Base-by-base conservation (phyloP, 2,797 vertebrate species). In the Xyrichtys novacula region DNA sequence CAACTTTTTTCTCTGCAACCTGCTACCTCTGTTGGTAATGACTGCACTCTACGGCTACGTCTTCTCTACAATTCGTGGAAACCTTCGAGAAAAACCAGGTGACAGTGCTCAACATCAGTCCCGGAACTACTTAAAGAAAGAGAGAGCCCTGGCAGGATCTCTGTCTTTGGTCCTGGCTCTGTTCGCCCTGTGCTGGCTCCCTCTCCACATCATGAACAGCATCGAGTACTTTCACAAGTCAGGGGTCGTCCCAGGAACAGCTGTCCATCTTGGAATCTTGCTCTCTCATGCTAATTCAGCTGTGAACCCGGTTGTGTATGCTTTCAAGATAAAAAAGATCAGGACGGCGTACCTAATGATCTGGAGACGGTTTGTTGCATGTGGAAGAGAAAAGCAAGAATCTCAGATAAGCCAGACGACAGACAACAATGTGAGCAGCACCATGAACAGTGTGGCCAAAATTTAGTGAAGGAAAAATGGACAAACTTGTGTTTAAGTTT, bases 121-220 rank as follows among this genome's bases (percentile, higher is more conserved):
- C 19, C 56, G 39, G 5, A 38, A 63, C 20, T 96, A 95, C 85
- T 95, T 96, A 0, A 87, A 81, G 34, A 95, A 94, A 47, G 96
- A 98, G 78, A 92, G 91, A 65, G 94, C 80, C 78, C 85, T 93
- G 15, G 96, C 96, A 19, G 92, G 89, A 43, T 96, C 96, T 4
- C 84, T 98, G 17, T 80, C 89, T 6, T 85, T 98, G 40, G 94
- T 98, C 47, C 84, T 98, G 71, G 80, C 88, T 49, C 89, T 97
- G 47, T 99, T 98, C 65, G 94, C 83, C 0, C 1, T 94, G 31
- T 95, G 83, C 64, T 98, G 96, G 97, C 28, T 98, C 46, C 96
- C 97, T 3, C 80, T 98, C 19, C 94, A 94, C 66, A 81, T 94
- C 12, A 85, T 95, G 52, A 96, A 97, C 84, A 89, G 87, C 1